phyloP scores from a whole-genome alignment of 1,140 invertebrate species.

The Panulirus ornatus region DNA sequence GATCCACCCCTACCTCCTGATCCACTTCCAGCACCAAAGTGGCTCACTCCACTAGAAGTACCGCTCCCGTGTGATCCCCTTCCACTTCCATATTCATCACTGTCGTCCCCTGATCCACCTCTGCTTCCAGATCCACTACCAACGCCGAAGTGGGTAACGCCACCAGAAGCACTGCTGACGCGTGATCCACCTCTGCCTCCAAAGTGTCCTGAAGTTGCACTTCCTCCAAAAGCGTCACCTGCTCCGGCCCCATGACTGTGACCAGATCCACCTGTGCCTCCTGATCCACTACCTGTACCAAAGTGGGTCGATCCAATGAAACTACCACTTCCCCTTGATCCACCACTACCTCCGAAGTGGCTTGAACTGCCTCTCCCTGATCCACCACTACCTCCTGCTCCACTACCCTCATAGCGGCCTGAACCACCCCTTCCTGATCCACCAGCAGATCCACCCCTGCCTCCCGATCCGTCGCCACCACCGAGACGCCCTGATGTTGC shows the following conservation, averaged over 20 bases:
- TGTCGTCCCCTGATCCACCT: neutral
- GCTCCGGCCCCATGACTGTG: neutral
- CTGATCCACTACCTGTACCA: neutral
- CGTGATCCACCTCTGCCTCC: neutral
- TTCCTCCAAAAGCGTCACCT: neutral
- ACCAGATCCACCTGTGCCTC: neutral
- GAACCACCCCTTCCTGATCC: slow-evolving; percentile 4
- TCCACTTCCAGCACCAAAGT: slow-evolving; percentile 4
- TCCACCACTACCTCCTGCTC: slow-evolving; percentile 32
- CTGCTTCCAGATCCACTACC: neutral
- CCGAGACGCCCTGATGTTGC: neutral
- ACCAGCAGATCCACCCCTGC: neutral
- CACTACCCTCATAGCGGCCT: slow-evolving; percentile 17
- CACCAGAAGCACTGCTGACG: slow-evolving; percentile 15
- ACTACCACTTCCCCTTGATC: neutral
- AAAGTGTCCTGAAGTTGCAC: slow-evolving; percentile 1
- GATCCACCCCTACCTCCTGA: slow-evolving; percentile 22
- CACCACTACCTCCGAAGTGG: slow-evolving; percentile 51
- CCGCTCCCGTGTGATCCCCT: slow-evolving; percentile 24
- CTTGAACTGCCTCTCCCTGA: too few species aligned
- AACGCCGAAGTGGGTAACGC: too few species aligned
- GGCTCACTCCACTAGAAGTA: neutral
- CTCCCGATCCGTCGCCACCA: neutral
- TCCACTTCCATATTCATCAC: neutral
- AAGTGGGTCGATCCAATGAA: neutral